Conservation (phyloP, 2,113 vertebrate species). For the Lasiurus cinereus region DNA sequence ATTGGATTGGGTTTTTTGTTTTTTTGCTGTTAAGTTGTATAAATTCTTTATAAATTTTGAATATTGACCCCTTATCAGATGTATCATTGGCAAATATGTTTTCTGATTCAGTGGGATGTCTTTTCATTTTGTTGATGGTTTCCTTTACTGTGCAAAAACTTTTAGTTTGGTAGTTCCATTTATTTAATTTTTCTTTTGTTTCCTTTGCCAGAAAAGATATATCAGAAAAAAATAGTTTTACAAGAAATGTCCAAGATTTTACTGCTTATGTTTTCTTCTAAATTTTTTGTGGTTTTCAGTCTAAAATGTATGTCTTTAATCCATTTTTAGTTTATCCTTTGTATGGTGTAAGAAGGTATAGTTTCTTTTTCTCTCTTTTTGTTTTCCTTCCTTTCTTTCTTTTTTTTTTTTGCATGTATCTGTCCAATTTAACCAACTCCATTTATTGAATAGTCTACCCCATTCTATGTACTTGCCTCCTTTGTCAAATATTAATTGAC, state of each 20-base stretch:
- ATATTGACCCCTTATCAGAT: not conserved
- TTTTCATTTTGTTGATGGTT: not conserved
- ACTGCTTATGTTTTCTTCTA: not conserved
- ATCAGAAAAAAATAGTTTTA: not conserved
- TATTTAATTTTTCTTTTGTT: not conserved
- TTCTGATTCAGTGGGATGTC: not conserved
- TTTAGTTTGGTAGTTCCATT: not conserved
- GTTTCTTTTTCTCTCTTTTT: not conserved
- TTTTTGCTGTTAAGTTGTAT: not conserved
- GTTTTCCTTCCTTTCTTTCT: too few relatives aligned
- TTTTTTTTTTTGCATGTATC: too few relatives aligned
- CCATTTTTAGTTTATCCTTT: not conserved
- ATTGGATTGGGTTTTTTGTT: not conserved
- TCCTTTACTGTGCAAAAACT: not conserved
- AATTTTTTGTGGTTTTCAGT: not conserved
- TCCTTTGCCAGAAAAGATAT: not conserved
- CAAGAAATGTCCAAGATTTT: not conserved
- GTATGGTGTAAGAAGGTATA: not conserved
- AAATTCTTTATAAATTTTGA: not conserved
- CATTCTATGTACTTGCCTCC: not conserved
- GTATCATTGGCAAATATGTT: not conserved
- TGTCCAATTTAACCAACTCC: too few relatives aligned
- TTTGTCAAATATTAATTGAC: not conserved
- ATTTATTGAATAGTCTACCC: not conserved
- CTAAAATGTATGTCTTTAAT: not conserved